These are phyloP conservation scores for Neoitamus cyanurus DNA, from an alignment of 2,888 invertebrate species.

Conservation along the genomic window DNA sequence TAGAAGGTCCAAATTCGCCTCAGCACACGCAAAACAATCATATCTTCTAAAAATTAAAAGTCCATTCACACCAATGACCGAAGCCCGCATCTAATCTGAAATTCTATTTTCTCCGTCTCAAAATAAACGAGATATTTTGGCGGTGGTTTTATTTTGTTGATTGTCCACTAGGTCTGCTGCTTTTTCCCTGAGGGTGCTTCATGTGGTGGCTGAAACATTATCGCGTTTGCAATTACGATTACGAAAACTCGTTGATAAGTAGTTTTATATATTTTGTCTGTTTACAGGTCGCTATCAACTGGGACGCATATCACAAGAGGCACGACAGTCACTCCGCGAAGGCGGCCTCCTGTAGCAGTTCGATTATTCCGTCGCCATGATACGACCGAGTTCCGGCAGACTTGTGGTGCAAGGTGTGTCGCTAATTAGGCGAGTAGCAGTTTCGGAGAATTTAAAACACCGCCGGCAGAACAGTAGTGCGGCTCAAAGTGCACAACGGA, in stretches of 20 bases:
- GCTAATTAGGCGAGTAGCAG: neutral
- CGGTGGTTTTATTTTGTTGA: no score
- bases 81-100: neutral
- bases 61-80: neutral
- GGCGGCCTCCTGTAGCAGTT: neutral
- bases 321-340: neutral
- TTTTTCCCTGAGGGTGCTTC: neutral
- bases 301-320: neutral
- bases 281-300: neutral
- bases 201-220: neutral
- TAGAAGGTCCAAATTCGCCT: no score
- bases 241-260: neutral
- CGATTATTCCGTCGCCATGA: constrained; percentile 51
- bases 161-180: neutral
- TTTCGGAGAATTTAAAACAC: neutral
- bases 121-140: neutral
- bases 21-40: no score
- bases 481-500: neutral
- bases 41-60: no score
- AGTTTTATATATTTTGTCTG: neutral
- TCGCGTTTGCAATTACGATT: neutral
- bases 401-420: constrained; percentile 52
- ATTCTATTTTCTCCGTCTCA: no score
- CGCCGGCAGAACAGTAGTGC: neutral
- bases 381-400: constrained; percentile 55